These are phyloP conservation scores for Zaprionus inermis DNA, from an alignment of 1,140 invertebrate genomes.

Conservation along the genomic window DNA sequence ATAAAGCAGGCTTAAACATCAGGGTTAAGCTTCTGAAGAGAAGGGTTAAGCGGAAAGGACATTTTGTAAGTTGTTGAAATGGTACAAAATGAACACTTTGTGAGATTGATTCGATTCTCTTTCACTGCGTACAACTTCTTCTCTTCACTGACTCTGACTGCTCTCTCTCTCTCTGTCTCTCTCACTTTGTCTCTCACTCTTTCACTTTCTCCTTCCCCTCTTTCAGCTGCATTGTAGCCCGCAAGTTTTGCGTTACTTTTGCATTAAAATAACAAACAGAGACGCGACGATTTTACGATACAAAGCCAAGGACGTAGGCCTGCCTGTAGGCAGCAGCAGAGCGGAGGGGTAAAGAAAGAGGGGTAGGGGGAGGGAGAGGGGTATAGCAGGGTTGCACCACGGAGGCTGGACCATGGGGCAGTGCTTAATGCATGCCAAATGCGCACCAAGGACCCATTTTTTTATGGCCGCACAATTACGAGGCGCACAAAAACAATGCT, in stretches of 20 bases:
- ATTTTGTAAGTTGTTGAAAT: too few relatives aligned
- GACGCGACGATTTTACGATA: constrained; percentile 24
- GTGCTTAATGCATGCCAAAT: constrained; percentile 65
- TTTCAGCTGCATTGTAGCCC: constrained; percentile 1
- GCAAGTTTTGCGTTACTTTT: constrained; percentile 38
- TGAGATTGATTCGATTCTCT: too few relatives aligned
- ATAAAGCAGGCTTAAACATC: too few relatives aligned
- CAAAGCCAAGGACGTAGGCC: constrained; percentile 38
- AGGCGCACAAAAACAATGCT: constrained; percentile 15
- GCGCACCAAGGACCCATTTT: constrained; percentile 68
- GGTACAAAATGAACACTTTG: too few relatives aligned
- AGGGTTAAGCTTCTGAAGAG: too few relatives aligned
- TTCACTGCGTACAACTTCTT: too few relatives aligned
- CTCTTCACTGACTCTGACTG: too few relatives aligned
- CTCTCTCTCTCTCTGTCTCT: not conserved
- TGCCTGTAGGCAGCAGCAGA: too few relatives aligned
- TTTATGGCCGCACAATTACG: constrained; percentile 62
- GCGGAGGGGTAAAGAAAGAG: not conserved
- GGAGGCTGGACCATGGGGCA: constrained; percentile 5
- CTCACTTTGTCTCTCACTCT: not conserved
- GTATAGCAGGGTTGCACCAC: too few relatives aligned
- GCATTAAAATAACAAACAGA: constrained; percentile 32
- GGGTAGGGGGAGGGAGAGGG: not conserved
- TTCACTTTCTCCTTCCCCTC: not conserved
- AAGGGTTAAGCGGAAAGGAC: too few relatives aligned